Evolutionary conservation across 1,140 invertebrate genomes (phyloP).

Genomic region (Chironomus tepperi): DNA sequence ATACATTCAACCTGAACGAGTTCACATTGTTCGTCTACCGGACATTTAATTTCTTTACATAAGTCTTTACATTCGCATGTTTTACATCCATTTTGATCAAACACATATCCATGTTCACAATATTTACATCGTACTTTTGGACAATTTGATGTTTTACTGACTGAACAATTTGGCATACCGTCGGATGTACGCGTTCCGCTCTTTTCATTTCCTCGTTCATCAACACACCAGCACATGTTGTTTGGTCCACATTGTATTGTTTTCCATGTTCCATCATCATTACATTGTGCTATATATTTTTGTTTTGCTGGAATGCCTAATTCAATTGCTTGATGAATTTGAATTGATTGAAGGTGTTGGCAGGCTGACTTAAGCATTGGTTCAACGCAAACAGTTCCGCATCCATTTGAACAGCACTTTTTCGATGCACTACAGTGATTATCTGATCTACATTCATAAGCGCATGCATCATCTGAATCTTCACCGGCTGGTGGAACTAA

Average conservation of each 20-base stretch:
- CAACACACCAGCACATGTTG: slow-evolving; percentile 84
- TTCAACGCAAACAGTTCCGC: slow-evolving; percentile 67
- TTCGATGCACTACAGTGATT: slow-evolving; percentile 56
- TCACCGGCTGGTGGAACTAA: slow-evolving; percentile 61
- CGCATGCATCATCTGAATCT: slow-evolving; percentile 48
- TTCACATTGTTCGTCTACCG: slow-evolving; percentile 58
- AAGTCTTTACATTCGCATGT: slow-evolving; percentile 68
- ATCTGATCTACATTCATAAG: slow-evolving; percentile 67
- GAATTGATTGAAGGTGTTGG: slow-evolving; percentile 54
- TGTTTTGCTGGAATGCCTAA: slow-evolving; percentile 60
- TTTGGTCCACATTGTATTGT: slow-evolving; percentile 67
- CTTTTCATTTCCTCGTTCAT: slow-evolving; percentile 71
- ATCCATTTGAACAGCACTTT: slow-evolving; percentile 78
- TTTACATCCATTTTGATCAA: slow-evolving; percentile 62
- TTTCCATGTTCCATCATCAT: slow-evolving; percentile 60
- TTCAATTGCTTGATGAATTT: slow-evolving; percentile 66
- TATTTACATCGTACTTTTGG: slow-evolving; percentile 50
- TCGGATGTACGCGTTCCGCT: slow-evolving; percentile 46
- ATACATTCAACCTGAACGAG: slow-evolving; percentile 44
- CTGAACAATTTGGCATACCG: slow-evolving; percentile 36
- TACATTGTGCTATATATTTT: slow-evolving; percentile 71
- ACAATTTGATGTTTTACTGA: slow-evolving; percentile 47
- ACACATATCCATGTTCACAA: slow-evolving; percentile 58
- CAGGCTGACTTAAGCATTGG: slow-evolving; percentile 68
- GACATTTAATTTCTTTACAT: slow-evolving; percentile 62